These are phyloP conservation scores for Cephus runcator DNA, from an alignment of 2,888 invertebrate species.

Conservation along the genomic window DNA sequence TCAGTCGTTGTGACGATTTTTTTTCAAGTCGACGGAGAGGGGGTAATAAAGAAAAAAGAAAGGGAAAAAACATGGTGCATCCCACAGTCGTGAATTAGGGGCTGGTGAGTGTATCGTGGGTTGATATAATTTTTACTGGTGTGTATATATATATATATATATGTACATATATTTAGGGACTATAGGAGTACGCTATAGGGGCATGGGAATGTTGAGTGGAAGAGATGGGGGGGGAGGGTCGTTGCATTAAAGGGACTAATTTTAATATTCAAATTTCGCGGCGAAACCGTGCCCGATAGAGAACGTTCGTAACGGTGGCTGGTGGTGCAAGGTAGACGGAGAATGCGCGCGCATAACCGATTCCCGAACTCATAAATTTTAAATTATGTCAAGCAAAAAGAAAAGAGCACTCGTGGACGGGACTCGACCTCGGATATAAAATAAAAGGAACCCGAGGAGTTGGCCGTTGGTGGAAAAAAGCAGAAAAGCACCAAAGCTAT, in stretches of 20 bases:
- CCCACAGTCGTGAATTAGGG: background rate
- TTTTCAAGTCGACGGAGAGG: background rate
- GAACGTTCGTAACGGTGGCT: slow-evolving; percentile 17
- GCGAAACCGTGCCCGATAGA: slow-evolving; percentile 37
- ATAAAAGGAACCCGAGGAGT: slow-evolving; percentile 35
- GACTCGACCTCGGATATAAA: slow-evolving; percentile 47
- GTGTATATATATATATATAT: slow-evolving; percentile 4
- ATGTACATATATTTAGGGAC: background rate
- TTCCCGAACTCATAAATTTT: slow-evolving; percentile 63
- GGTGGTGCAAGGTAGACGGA: slow-evolving; percentile 17
- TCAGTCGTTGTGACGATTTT: background rate
- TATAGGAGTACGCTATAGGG: background rate
- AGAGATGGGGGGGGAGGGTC: background rate
- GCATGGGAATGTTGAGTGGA: background rate
- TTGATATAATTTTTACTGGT: background rate
- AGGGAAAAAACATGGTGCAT: background rate
- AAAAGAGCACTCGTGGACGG: slow-evolving; percentile 27
- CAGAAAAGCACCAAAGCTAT: slow-evolving; percentile 31
- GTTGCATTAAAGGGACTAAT: slow-evolving; percentile 51
- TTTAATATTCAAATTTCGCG: slow-evolving; percentile 63
- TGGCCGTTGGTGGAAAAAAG: slow-evolving; percentile 33
- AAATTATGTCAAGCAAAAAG: slow-evolving; percentile 61
- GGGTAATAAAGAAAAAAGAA: background rate
- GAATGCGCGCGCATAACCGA: slow-evolving; percentile 49
- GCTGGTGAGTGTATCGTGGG: background rate